Base-by-base conservation (phyloP, 2,113 vertebrate species). In the Tympanuchus pallidicinctus region DNA sequence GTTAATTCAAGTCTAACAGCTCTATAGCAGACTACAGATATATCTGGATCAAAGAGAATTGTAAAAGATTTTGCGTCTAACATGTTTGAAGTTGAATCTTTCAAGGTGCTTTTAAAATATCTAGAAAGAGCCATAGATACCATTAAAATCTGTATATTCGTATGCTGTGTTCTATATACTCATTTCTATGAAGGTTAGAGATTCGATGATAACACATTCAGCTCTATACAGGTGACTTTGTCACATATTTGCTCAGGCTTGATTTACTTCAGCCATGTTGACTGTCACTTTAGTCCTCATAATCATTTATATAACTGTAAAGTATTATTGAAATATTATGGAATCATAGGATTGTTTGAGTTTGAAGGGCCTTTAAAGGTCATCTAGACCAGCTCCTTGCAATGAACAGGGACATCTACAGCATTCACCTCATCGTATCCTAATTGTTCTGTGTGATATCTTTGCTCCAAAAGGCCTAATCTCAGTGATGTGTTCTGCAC, bases 41-140 rank as follows among this genome's bases (percentile, higher is more conserved):
- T 19, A 21, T n/a, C 25, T 60, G 36, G 27, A 90, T 82, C 60
- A 94, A 94, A 91, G 6, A 77, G 78, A 88, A 88, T 90, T 86
- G 90, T 77, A 34, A 30, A 70, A 57, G 56, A 90, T 9, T 48
- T 76, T 77, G 12, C 7, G 32, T 74, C 79, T 45, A 67, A 12
- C 17, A 27, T 60, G 9, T 66, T 86, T 88, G 69, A 83, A 90
- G 32, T 5, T n/a, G 42, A 75, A 38, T 70, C 14, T 83, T 81
- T 74, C 45, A 83, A 74, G 50, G 21, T 66, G 22, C 3, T 0
- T 64, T 82, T 59, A 59, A 82, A 85, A 47, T 82, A 40, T 78
- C 60, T 63, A 60, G 54, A 79, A 82, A 74, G 27, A 30, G 43
- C 8, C 60, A 48, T 9, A 78, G 57, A 73, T 20, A 52, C 5